Evolutionary conservation across 2,113 vertebrate species (phyloP).

Genomic region (Spea multiplicata): DNA sequence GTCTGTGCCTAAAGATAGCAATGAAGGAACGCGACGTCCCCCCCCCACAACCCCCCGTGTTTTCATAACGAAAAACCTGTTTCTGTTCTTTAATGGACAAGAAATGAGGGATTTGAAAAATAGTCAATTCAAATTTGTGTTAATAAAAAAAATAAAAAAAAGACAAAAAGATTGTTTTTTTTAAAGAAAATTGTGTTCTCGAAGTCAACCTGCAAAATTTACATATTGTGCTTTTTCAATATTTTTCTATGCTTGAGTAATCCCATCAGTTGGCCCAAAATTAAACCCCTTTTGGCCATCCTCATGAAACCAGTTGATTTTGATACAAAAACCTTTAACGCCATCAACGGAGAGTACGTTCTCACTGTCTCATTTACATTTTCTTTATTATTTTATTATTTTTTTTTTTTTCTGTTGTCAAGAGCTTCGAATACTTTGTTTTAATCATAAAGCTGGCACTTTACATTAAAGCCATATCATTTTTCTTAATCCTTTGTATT

Average conservation of each 20-base stretch:
- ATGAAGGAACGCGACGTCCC: constrained; percentile 50
- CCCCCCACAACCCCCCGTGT: not conserved
- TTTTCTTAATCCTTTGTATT: constrained; percentile 61
- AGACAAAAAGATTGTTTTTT: not conserved
- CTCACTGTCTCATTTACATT: constrained; percentile 55
- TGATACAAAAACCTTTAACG: too few species aligned
- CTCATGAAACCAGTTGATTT: too few species aligned
- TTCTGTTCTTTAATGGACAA: constrained; percentile 43
- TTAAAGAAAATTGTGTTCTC: too few species aligned
- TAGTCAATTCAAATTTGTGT: constrained; percentile 30
- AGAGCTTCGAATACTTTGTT: constrained; percentile 75
- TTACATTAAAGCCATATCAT: constrained; percentile 76
- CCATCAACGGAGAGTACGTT: too few species aligned
- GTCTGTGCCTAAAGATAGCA: constrained; percentile 57
- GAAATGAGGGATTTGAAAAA: constrained; percentile 55
- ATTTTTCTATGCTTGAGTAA: too few species aligned
- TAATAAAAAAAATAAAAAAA: constrained; percentile 10
- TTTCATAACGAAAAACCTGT: constrained; percentile 35
- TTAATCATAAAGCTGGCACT: constrained; percentile 85
- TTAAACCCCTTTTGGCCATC: too few species aligned
- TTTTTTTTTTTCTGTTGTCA: constrained; percentile 66
- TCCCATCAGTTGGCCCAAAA: too few species aligned
- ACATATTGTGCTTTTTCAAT: too few species aligned
- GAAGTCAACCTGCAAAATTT: too few species aligned
- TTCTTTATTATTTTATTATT: constrained; percentile 31